These are phyloP conservation scores for Acanthosoma haemorrhoidale DNA, from an alignment of 2,888 invertebrate species.

Conservation along the genomic window DNA sequence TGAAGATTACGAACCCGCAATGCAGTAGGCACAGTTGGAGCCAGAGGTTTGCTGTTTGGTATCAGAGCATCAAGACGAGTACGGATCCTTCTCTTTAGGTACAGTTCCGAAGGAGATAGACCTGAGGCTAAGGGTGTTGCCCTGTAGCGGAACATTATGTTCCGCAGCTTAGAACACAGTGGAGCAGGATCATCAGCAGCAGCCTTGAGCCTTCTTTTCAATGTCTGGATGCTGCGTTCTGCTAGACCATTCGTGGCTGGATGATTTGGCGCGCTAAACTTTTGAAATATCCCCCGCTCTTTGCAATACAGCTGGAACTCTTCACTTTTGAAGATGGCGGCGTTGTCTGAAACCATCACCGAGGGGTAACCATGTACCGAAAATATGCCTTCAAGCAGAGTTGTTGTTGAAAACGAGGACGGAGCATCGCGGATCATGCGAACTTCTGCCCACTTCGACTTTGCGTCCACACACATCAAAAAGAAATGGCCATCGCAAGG, in stretches of 20 bases:
- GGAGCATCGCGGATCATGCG: conserved; percentile 26
- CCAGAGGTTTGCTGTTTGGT: background rate
- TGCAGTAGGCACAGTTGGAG: background rate
- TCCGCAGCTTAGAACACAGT: conserved; percentile 28
- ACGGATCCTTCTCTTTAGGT: conserved; percentile 31
- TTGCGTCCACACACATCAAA: conserved; percentile 32
- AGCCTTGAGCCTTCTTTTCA: conserved; percentile 30
- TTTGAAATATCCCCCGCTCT: conserved; percentile 38
- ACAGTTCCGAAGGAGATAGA: conserved; percentile 36
- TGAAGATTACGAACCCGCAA: background rate
- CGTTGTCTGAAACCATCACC: conserved; percentile 41
- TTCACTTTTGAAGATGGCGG: conserved; percentile 40
- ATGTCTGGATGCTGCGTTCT: conserved; percentile 32
- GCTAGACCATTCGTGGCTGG: background rate
- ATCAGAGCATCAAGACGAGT: conserved; percentile 31
- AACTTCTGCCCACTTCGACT: conserved; percentile 35
- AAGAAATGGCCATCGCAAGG: conserved; percentile 35
- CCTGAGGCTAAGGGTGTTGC: conserved; percentile 35
- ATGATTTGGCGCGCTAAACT: conserved; percentile 36
- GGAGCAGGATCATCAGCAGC: conserved; percentile 21
- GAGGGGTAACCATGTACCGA: conserved; percentile 40
- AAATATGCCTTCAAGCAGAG: conserved; percentile 40
- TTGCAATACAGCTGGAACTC: conserved; percentile 39
- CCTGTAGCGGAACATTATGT: conserved; percentile 35
- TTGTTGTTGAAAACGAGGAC: conserved; percentile 38